Evolutionary conservation across 1,140 invertebrate genomes (phyloP), one percentile per base, ranked within the genome.

Genomic region (Zophobas morio): DNA sequence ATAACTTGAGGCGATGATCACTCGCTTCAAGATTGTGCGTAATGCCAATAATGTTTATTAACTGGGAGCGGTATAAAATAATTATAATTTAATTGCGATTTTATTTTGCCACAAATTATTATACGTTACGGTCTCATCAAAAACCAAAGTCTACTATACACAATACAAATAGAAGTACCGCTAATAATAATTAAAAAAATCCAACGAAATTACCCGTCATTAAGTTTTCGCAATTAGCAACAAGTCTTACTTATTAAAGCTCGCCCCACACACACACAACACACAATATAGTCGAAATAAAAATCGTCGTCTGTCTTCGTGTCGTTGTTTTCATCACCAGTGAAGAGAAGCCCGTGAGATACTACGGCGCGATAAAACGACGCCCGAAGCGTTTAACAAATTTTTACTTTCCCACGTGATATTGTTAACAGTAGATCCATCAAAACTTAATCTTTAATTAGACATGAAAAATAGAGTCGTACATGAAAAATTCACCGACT

Each of bases 1-100:
- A 81, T 81, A 80, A 80, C 75, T 78, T 63, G 56, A 54, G 78
- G 78, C 75, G 66, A 79, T 77, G 75, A 77, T 79, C 75, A 79
- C 75, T 78, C 42, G 60, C 60, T 73, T 73, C 71, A 73, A 73
- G 71, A 73, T 56, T 73, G 71, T 73, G 71, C 71, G 71, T 73
- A 73, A 73, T 73, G 71, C 49, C 71, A 73, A 73, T 73, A 73
- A 73, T 73, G 49, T 73, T 73, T 73, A 73, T 73, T 73, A 73
- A 73, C 71, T 73, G 54, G 71, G 71, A 73, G 71, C 71, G 71
- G 71, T 73, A 73, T 36, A 56, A 73, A 73, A 73, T 73, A 73
- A 73, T 73, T 73, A 73, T 73, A 37, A 73, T 73, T 56, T 73
- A 73, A 73, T 73, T 73, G 71, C 51, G 34, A 73, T 51, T 72